These are phyloP conservation scores for Spilarctia lutea DNA, from an alignment of 2,888 invertebrate genomes.

Conservation along the genomic window DNA sequence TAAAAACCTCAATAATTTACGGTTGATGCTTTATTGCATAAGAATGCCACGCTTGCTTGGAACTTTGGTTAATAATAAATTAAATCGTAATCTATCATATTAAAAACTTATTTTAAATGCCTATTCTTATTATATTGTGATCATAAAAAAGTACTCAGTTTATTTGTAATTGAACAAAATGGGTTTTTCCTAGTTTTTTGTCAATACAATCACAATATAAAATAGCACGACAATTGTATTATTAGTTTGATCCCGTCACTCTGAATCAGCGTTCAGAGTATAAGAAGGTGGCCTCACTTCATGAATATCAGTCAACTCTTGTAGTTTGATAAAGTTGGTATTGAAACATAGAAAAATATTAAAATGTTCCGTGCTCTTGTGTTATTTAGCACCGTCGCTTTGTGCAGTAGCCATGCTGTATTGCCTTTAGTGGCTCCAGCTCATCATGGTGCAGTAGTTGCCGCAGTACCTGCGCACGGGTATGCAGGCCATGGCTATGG, in stretches of 20 bases:
- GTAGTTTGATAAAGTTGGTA: conserved; percentile 42
- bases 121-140: conserved; percentile 48
- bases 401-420: conserved; percentile 68
- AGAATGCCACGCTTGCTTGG: conserved; percentile 15
- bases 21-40: conserved; percentile 43
- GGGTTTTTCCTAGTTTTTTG: conserved; percentile 65
- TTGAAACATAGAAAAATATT: conserved; percentile 27
- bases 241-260: conserved; percentile 72
- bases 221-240: conserved; percentile 73
- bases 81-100: conserved; percentile 25
- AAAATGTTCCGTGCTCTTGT: conserved; percentile 67
- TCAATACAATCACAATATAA: conserved; percentile 62
- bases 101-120: conserved; percentile 31
- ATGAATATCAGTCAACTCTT: conserved; percentile 59
- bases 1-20: conserved; percentile 50
- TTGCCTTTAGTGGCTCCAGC: conserved; percentile 62
- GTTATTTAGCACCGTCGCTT: conserved; percentile 61
- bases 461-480: conserved; percentile 52
- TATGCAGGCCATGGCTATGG: conserved; percentile 59
- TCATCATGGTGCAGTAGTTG: conserved; percentile 63
- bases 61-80: conserved; percentile 13
- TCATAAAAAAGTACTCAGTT: conserved; percentile 45
- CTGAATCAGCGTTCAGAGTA: conserved; percentile 67
- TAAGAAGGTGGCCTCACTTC: conserved; percentile 66
- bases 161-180: conserved; percentile 56